Percentiles rank a stretch among this genome's conserved stretches.
These are phyloP conservation scores for Diglossa cyanea DNA, from an alignment of 2,797 vertebrate genomes.

Conservation along the genomic window DNA sequence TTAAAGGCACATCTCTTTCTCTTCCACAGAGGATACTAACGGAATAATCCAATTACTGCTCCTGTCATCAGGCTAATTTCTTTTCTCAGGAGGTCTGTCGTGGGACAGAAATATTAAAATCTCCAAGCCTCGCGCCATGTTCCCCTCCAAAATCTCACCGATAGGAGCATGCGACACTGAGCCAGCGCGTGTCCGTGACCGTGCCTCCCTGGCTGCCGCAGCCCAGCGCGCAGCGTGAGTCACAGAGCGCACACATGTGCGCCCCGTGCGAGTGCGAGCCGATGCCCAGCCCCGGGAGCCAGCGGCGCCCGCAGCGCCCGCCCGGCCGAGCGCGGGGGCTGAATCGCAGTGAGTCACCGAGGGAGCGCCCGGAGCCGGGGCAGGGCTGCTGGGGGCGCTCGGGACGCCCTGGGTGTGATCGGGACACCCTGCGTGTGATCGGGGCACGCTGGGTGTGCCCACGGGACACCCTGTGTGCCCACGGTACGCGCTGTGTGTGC, in stretches of 20 bases:
- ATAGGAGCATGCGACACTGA: background rate
- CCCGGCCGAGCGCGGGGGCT: background rate
- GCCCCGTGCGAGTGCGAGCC: rapidly evolving
- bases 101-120: background rate
- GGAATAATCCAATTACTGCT: background rate
- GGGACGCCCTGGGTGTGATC: background rate
- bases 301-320: background rate
- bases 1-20: background rate
- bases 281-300: rapidly evolving
- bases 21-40: background rate
- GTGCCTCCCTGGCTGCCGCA: background rate
- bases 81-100: background rate
- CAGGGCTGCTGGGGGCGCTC: background rate
- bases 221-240: background rate
- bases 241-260: background rate
- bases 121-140: background rate
- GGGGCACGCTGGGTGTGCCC: too few species aligned
- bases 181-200: background rate
- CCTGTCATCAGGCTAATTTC: background rate
- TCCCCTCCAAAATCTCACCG: background rate
- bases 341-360: rapidly evolving
- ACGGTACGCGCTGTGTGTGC: too few species aligned
- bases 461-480: too few species aligned
- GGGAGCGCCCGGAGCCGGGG: background rate
- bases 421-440: background rate